Evolutionary conservation across 2,797 vertebrate genomes (phyloP).

Genomic region (Buceros bicornis): DNA sequence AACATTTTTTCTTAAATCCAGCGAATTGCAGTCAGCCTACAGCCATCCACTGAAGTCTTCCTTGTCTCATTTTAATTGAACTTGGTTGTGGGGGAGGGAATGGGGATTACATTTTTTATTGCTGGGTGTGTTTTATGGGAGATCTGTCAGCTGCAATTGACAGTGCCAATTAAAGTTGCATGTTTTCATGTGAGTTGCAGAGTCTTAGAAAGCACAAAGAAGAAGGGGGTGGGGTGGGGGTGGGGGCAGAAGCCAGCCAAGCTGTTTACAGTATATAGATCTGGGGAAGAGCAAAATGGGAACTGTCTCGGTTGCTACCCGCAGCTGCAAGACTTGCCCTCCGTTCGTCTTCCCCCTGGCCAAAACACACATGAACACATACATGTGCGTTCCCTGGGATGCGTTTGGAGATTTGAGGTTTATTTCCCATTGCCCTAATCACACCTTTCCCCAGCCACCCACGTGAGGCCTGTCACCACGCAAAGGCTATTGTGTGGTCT

Average conservation of each 20-base stretch:
- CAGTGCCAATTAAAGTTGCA: background rate
- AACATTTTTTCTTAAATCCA: constrained; percentile 52
- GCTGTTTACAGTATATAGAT: background rate
- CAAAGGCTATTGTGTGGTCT: background rate
- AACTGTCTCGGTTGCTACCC: background rate
- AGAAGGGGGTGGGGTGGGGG: background rate
- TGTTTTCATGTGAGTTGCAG: background rate
- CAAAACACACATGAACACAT: background rate
- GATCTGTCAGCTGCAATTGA: constrained; percentile 56
- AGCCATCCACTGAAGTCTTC: constrained; percentile 38
- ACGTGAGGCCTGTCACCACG: accelerated
- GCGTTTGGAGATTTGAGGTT: background rate
- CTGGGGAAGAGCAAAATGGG: background rate
- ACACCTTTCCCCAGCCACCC: background rate
- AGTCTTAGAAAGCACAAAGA: constrained; percentile 34
- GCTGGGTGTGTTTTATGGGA: constrained; percentile 41
- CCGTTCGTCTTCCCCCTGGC: background rate
- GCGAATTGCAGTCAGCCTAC: constrained; percentile 58
- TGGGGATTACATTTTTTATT: constrained; percentile 46
- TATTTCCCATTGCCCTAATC: background rate
- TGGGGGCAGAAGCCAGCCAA: background rate
- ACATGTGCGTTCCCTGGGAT: accelerated
- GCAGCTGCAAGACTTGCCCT: background rate
- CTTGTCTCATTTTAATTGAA: constrained; percentile 42
- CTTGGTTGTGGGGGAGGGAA: background rate